Base-by-base conservation (phyloP, 2,113 vertebrate genomes). In the Oophaga pumilio region DNA sequence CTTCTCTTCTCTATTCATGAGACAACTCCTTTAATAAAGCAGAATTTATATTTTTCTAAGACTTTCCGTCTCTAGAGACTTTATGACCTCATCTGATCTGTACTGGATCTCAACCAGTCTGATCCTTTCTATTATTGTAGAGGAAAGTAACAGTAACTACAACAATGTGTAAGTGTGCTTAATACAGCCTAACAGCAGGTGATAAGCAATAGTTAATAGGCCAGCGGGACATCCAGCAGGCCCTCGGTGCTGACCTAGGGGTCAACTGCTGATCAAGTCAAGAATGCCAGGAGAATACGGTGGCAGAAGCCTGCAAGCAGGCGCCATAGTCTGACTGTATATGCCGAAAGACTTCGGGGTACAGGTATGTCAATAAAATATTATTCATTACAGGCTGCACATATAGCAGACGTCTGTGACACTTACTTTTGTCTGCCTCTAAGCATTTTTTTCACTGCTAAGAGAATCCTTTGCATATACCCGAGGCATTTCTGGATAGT, bases 111-210 rank as follows among this genome's bases (percentile, higher is more conserved):
- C 15, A 18, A 24, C 22, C n/a, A 26, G 20, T n/a, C 81, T 26
- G n/a, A 49, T 43, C 26, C 20, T 60, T 74, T 49, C 49, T 57
- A 56, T 28, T 60, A 24, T 82, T 33, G 33, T n/a, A 26, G 26
- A 1, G 26, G 52, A 83, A 69, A 68, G 62, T 82, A 52, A 68
- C 80, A 69, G 81, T 49, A 83, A 83, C 60, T 83, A 83, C 81
- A 83, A 24, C 64, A 83, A 17, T 53, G 57, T 64, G 57, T 81
- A 62, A 43, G 12, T 77, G 71, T 74, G 56, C 43, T 52, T 68
- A 77, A 85, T 85, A 76, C 15, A 24, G 43, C 20, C 73, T 18
- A 85, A 49, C 84, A 60, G 84, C 84, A 53, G 84, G 84, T 20
- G 73, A 60, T 85, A 78, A 66, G 22, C 14, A 22, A 20, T 74